phyloP scores from a whole-genome alignment of 2,888 invertebrate species.

The Hofmannophila pseudospretella region DNA sequence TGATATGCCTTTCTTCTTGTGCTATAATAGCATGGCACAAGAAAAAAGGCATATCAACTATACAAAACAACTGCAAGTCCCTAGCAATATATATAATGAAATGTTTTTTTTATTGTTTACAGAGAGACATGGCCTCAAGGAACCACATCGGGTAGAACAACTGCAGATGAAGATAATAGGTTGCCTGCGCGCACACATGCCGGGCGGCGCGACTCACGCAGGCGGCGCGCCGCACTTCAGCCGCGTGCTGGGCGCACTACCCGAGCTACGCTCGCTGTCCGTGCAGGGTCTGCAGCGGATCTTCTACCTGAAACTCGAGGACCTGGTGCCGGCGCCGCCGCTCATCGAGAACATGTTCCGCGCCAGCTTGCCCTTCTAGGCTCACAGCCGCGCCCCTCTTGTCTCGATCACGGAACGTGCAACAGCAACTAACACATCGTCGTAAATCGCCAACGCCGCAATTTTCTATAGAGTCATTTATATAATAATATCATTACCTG shows the following conservation, averaged over 20 bases:
- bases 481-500: background rate
- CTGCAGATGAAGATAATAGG: slow-evolving; percentile 98
- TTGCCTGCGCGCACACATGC: slow-evolving; percentile 96
- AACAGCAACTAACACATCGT: background rate
- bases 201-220: slow-evolving; percentile 88
- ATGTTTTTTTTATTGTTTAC: slow-evolving; percentile 33
- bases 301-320: slow-evolving; percentile 95
- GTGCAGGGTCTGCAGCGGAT: slow-evolving; percentile 96
- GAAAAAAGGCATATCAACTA: too few species aligned
- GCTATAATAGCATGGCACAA: too few species aligned
- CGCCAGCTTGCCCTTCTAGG: slow-evolving; percentile 94
- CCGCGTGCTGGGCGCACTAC: slow-evolving; percentile 92
- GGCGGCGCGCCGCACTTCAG: slow-evolving; percentile 97
- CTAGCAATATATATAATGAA: too few species aligned
- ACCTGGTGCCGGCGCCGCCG: slow-evolving; percentile 93
- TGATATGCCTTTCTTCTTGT: too few species aligned
- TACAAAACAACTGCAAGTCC: too few species aligned
- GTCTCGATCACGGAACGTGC: slow-evolving; percentile 5
- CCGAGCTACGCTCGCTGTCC: slow-evolving; percentile 93
- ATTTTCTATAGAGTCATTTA: background rate
- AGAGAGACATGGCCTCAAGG: slow-evolving; percentile 96
- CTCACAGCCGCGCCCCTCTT: slow-evolving; percentile 12
- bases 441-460: background rate
- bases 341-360: slow-evolving; percentile 97
- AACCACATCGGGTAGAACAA: slow-evolving; percentile 94